Percentiles rank a stretch among this genome's conserved stretches.
phyloP scores from a whole-genome alignment of 2,113 vertebrate genomes.

The Apus apus region DNA sequence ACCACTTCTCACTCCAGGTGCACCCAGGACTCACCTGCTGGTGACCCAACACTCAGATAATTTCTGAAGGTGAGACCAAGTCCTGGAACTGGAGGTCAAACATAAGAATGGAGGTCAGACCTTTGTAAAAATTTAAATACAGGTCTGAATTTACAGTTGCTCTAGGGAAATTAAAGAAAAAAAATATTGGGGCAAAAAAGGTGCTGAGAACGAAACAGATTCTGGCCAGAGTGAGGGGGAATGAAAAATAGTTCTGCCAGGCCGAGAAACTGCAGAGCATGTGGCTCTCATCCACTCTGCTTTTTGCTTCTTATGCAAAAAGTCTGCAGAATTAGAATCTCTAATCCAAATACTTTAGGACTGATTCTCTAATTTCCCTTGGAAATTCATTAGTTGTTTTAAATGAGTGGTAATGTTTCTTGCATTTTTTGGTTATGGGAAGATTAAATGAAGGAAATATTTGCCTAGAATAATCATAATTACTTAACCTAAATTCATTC shows the following conservation, averaged over 20 bases:
- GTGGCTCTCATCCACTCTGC: background rate
- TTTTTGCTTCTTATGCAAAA: slow-evolving; percentile 39
- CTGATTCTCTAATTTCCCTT: slow-evolving; percentile 67
- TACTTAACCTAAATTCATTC: slow-evolving; percentile 68
- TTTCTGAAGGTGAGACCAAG: background rate
- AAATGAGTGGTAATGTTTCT: slow-evolving; percentile 58
- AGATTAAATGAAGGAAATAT: slow-evolving; percentile 73
- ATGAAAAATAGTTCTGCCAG: background rate
- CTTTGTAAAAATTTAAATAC: background rate
- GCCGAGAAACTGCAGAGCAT: background rate
- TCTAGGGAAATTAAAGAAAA: background rate
- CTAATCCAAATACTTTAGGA: slow-evolving; percentile 61
- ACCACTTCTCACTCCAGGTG: background rate
- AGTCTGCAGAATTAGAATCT: slow-evolving; percentile 49
- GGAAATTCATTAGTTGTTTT: slow-evolving; percentile 68
- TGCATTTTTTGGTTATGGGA: slow-evolving; percentile 64
- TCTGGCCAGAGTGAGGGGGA: background rate
- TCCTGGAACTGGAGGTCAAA: background rate
- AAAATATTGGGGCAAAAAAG: background rate
- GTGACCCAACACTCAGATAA: rapidly evolving
- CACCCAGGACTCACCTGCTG: background rate
- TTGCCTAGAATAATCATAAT: slow-evolving; percentile 59
- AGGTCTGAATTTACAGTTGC: background rate
- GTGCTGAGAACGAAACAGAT: background rate
- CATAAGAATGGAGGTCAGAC: background rate